These are phyloP conservation scores for Caenorhabditis sp. DNA, from an alignment of 2,888 invertebrate genomes.

Conservation along the genomic window DNA sequence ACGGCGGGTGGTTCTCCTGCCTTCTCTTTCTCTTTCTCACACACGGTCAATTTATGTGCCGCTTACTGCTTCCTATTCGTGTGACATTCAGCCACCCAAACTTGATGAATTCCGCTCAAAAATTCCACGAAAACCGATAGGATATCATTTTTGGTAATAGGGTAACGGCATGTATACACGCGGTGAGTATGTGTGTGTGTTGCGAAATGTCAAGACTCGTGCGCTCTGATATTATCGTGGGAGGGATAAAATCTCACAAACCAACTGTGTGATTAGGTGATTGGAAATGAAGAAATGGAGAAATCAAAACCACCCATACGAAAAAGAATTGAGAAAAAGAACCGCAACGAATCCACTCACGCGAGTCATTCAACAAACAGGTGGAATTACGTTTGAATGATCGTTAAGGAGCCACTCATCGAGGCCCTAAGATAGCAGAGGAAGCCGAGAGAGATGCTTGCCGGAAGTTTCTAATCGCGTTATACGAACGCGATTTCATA, in stretches of 20 bases:
- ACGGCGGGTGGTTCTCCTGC: neutral
- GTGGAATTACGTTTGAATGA: slow-evolving; percentile 38
- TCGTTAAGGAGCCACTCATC: slow-evolving; percentile 17
- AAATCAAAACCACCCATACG: neutral
- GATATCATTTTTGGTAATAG: slow-evolving; percentile 42
- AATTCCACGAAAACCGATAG: slow-evolving; percentile 55
- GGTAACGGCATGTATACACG: slow-evolving; percentile 56
- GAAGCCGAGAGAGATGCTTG: neutral
- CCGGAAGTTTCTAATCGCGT: slow-evolving; percentile 54
- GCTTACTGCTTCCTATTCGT: slow-evolving; percentile 32
- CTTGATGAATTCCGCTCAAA: slow-evolving; percentile 59
- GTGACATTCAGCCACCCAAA: slow-evolving; percentile 45
- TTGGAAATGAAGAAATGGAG: neutral
- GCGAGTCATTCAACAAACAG: slow-evolving; percentile 3
- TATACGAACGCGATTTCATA: slow-evolving; percentile 34
- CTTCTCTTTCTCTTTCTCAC: slow-evolving; percentile 16
- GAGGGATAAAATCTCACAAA: neutral
- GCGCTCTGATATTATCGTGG: neutral
- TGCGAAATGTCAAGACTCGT: slow-evolving; percentile 19
- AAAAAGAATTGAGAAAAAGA: neutral
- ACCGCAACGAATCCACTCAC: too few relatives aligned
- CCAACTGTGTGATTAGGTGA: neutral
- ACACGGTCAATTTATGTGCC: slow-evolving; percentile 41
- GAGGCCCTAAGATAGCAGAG: neutral
- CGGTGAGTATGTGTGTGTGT: slow-evolving; percentile 6